Base-by-base conservation (phyloP, 2,797 vertebrate genomes). In the Lagodon rhomboides region DNA sequence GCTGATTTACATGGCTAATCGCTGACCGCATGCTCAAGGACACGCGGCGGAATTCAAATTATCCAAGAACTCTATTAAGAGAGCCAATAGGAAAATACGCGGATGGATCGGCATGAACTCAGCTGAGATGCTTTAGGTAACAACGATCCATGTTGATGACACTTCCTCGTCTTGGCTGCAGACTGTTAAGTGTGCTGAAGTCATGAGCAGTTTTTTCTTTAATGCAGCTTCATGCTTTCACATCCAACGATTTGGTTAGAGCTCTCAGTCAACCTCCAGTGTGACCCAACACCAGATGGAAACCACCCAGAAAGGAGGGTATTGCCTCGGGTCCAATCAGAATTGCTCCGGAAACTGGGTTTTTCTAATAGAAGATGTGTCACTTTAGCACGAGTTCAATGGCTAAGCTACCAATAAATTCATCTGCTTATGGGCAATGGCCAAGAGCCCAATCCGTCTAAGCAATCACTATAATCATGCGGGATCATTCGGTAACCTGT, bases 1-100 rank as follows among this genome's bases (percentile, higher is more conserved):
- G n/a, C 73, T 43, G 46, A 81, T 89, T 85, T 75, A 77, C 74
- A 85, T 76, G 79, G 69, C 46, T 56, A 74, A 83, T 56, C 46
- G 8, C 61, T 41, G 49, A 25, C 47, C 30, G 27, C 50, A 56
- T 25, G 66, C 83, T 79, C 49, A 81, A 84, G 73, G 82, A 79
- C 75, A 68, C 18, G 9, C 11, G 44, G 60, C 22, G 17, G 61
- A 74, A 79, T 74, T 70, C 34, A 69, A 44, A 75, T 70, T 51
- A 17, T 25, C 30, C 17, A 15, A 54, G 25, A 60, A 56, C 55
- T 74, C 12, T 27, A 60, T 73, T 17, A 41, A 63, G 50, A 62
- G 46, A 34, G 46, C 30, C 30, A 43, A 65, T 10, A 9, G 34
- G 12, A 66, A 67, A 79, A 62, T 41, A 56, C 23, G 46, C 11